Evolutionary conservation across 2,113 vertebrate species (phyloP).

Genomic region (Peromyscus californicus): DNA sequence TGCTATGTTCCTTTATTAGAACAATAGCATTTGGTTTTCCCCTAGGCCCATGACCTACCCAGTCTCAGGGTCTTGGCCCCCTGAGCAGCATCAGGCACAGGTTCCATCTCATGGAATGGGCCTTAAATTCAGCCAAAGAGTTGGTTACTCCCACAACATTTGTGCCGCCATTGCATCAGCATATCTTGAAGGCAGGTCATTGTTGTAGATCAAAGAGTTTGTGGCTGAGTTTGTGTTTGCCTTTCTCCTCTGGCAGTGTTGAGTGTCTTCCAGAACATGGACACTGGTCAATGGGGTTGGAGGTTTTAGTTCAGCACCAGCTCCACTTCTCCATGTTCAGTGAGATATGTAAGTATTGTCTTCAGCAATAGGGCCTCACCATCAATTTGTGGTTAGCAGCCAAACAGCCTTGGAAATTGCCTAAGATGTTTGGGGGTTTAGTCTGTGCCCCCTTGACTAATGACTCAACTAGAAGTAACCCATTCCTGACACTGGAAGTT

Average conservation of each 20-base stretch:
- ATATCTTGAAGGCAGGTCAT: neutral
- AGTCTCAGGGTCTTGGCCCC: neutral
- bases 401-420: neutral
- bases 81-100: neutral
- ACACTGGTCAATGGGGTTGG: neutral
- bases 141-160: neutral
- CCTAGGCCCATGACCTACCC: neutral
- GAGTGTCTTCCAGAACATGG: neutral
- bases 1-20: neutral
- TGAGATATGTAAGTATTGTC: neutral
- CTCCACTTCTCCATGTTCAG: neutral
- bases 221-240: neutral
- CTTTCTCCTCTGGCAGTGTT: neutral
- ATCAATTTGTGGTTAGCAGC: neutral
- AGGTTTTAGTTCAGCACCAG: neutral
- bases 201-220: neutral
- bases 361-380: neutral
- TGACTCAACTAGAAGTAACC: neutral
- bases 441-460: neutral
- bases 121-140: neutral
- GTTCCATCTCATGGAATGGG: neutral
- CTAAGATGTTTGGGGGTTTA: neutral
- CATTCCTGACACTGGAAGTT: neutral
- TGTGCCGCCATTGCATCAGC: neutral
- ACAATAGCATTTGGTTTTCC: neutral